Conservation (phyloP, 2,113 vertebrate species). For the Cyanoramphus novaezelandiae region DNA sequence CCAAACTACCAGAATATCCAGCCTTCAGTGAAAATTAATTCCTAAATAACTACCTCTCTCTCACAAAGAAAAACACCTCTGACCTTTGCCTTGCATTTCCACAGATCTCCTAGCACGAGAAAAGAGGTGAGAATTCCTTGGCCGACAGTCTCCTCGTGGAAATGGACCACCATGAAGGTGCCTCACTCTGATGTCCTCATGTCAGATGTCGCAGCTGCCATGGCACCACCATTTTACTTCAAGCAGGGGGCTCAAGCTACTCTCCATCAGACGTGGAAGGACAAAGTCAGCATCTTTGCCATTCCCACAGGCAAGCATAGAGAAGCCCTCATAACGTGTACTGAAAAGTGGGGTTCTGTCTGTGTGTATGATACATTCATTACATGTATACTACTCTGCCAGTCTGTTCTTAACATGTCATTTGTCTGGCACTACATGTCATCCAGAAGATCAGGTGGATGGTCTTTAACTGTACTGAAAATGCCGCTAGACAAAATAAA, state of each 20-base stretch:
- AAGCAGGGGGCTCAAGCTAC: not conserved
- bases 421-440: not conserved
- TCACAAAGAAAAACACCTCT: not conserved
- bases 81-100: not conserved
- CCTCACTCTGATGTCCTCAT: not conserved
- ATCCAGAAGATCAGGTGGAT: not conserved
- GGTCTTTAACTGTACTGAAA: not conserved
- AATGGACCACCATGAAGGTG: not conserved
- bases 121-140: not conserved
- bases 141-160: not conserved
- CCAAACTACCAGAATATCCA: not conserved
- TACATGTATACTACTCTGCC: not conserved
- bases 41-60: not conserved
- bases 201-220: rapidly evolving
- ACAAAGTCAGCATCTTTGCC: not conserved
- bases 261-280: not conserved
- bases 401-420: not conserved
- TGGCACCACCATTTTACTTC: not conserved
- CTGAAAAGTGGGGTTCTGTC: not conserved
- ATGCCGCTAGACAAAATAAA: not conserved
- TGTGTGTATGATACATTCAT: not conserved
- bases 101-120: not conserved
- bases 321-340: not conserved
- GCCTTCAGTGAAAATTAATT: not conserved
- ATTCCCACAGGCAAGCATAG: not conserved